These are phyloP conservation scores for Neelides sp. DNA, from an alignment of 1,140 invertebrate genomes.

Conservation along the genomic window DNA sequence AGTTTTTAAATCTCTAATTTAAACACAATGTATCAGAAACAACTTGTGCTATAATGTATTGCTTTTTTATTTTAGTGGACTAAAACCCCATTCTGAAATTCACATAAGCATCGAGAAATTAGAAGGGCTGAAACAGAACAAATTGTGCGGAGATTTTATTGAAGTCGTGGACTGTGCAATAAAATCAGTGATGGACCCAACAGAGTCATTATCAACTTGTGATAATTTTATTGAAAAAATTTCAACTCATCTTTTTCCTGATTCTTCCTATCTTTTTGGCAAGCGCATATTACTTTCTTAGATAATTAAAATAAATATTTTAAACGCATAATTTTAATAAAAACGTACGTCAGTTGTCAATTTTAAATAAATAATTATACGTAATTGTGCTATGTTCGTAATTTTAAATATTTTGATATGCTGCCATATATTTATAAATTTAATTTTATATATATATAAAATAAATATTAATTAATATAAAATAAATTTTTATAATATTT, in stretches of 20 bases:
- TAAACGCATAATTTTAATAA: no score
- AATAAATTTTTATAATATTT: no score
- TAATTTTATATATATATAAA: no score
- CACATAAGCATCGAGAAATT: slow-evolving; percentile 17
- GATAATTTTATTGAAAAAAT: slow-evolving; percentile 16
- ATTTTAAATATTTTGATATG: no score
- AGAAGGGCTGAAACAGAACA: slow-evolving; percentile 19
- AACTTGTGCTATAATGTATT: neutral
- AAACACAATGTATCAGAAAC: neutral
- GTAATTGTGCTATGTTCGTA: no score
- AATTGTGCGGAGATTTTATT: slow-evolving; percentile 14
- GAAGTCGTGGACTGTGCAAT: slow-evolving; percentile 20
- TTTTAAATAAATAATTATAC: no score
- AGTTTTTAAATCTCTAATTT: neutral
- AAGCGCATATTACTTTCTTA: no score
- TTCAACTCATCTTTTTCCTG: slow-evolving; percentile 17
- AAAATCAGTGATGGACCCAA: slow-evolving; percentile 12
- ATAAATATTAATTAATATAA: no score
- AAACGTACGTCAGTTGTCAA: no score
- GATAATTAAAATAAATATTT: no score
- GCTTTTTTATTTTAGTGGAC: neutral
- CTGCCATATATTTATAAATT: no score
- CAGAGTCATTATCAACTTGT: slow-evolving; percentile 5
- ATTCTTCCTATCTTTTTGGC: no score
- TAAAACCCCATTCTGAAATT: slow-evolving; percentile 21